phyloP scores from a whole-genome alignment of 2,113 vertebrate species.

The Pangasianodon gigas region DNA sequence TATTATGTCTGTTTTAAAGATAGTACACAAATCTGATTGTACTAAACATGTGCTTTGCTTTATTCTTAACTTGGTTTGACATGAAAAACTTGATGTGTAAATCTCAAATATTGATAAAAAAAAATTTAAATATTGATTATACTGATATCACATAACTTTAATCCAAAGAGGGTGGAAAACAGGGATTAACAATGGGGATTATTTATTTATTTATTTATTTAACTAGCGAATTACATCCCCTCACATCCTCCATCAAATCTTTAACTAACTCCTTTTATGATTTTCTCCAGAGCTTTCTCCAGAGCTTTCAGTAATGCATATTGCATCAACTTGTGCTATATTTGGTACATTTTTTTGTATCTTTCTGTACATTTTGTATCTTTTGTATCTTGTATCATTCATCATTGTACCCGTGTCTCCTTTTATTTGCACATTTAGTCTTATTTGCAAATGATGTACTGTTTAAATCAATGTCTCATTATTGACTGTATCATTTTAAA shows the following conservation, averaged over 20 bases:
- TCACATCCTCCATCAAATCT: neutral
- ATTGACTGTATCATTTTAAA: neutral
- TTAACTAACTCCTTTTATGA: neutral
- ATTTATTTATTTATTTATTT: neutral
- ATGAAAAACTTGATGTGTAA: neutral
- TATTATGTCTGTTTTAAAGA: neutral
- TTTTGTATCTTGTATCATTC: neutral
- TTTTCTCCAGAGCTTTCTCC: neutral
- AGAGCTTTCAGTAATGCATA: neutral
- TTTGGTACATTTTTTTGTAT: neutral
- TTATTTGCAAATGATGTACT: neutral
- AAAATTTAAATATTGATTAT: neutral
- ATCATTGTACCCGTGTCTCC: neutral
- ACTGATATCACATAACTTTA: neutral
- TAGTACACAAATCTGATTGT: neutral
- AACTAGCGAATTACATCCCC: neutral
- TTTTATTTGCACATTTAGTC: neutral
- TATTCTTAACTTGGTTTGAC: neutral
- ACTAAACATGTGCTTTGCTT: too few relatives aligned
- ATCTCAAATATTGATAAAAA: neutral
- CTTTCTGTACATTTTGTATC: too few relatives aligned
- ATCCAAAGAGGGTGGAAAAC: neutral
- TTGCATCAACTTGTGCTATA: neutral
- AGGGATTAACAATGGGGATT: neutral
- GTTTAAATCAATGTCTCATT: neutral